A percentile compares a stretch with the other conserved stretches of the same genome.
Evolutionary conservation across 2,888 invertebrate species (phyloP).

Genomic region (Phrixothrix hirtus): DNA sequence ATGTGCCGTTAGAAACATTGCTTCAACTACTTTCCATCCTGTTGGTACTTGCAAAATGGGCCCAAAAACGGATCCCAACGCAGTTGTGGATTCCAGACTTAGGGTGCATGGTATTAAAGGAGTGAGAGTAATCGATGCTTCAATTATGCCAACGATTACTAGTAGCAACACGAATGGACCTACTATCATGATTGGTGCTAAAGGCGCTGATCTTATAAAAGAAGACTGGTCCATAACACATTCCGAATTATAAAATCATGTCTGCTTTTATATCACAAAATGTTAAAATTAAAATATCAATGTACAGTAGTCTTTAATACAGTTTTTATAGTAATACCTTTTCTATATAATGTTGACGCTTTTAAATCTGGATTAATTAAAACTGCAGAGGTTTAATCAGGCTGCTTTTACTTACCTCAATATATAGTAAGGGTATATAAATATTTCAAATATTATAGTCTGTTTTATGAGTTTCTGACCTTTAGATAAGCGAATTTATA

Average conservation of each 20-base stretch:
- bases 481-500: too few relatives aligned
- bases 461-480: too few relatives aligned
- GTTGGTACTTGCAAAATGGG: constrained; percentile 69
- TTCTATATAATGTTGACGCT: too few relatives aligned
- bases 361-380: too few relatives aligned
- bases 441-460: too few relatives aligned
- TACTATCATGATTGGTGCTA: constrained; percentile 56
- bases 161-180: constrained; percentile 63
- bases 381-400: too few relatives aligned
- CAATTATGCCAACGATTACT: constrained; percentile 74
- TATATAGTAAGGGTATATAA: too few relatives aligned
- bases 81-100: constrained; percentile 71
- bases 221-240: constrained; percentile 41
- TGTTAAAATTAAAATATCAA: too few relatives aligned
- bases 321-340: too few relatives aligned
- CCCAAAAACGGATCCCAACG: constrained; percentile 70
- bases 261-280: too few relatives aligned
- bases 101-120: constrained; percentile 68
- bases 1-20: constrained; percentile 51
- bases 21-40: constrained; percentile 32
- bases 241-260: constrained; percentile 43
- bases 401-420: too few relatives aligned
- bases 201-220: constrained; percentile 57
- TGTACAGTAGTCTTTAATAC: too few relatives aligned
- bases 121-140: constrained; percentile 76